Conservation (phyloP, 2,888 invertebrate species). For the Athalia cordata region DNA sequence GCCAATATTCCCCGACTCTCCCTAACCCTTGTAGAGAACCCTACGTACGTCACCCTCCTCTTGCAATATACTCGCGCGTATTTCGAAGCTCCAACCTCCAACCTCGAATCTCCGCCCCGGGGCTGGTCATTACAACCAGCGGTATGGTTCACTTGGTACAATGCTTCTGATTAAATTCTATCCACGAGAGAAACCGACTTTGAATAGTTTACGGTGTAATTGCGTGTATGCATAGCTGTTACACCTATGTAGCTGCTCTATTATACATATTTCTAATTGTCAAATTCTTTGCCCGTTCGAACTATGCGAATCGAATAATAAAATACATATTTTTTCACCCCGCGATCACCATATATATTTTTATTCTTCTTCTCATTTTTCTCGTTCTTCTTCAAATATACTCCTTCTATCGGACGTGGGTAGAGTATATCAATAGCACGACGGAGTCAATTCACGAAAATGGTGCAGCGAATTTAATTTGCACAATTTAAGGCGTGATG, state of each 20-base stretch:
- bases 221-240: neutral
- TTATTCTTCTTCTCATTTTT: neutral
- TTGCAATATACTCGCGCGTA: no score
- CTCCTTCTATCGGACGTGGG: slow-evolving; percentile 4
- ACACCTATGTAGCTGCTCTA: no score
- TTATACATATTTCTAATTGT: no score
- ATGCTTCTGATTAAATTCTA: slow-evolving; percentile 41
- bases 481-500: slow-evolving; percentile 68
- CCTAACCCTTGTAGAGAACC: slow-evolving; percentile 35
- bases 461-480: slow-evolving; percentile 68
- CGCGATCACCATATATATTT: neutral
- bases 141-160: slow-evolving; percentile 44
- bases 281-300: no score
- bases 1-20: slow-evolving; percentile 60
- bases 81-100: neutral
- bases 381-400: neutral
- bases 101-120: slow-evolving; percentile 26
- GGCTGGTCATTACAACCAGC: slow-evolving; percentile 43
- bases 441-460: slow-evolving; percentile 64
- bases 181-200: slow-evolving; percentile 1
- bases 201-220: neutral
- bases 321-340: neutral
- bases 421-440: neutral
- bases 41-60: slow-evolving; percentile 25
- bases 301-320: neutral